Evolutionary conservation across 2,888 invertebrate genomes (phyloP).

Genomic region (Drosophila bunnanda): DNA sequence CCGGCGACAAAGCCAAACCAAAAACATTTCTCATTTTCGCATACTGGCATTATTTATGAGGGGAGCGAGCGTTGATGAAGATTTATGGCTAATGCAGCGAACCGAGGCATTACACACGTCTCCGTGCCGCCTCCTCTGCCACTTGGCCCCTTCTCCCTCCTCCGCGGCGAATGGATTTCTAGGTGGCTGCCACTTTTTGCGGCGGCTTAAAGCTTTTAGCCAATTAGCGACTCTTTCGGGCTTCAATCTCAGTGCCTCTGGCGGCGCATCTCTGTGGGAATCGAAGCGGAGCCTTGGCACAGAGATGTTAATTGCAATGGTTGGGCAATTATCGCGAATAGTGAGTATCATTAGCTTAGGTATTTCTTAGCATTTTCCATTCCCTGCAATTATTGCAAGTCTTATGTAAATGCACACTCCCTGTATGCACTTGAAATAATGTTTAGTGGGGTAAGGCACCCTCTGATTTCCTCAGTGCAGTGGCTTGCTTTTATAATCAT

Average conservation of each 20-base stretch:
- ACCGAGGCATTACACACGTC: constrained; percentile 50
- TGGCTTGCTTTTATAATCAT: constrained; percentile 10
- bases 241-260: constrained; percentile 1
- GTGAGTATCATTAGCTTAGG: not conserved
- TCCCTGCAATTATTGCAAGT: not conserved
- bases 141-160: not conserved
- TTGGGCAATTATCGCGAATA: constrained; percentile 2
- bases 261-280: constrained; percentile 15
- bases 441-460: not conserved
- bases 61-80: constrained; percentile 54
- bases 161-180: constrained; percentile 20
- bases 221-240: constrained; percentile 31
- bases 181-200: constrained; percentile 29
- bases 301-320: constrained; percentile 6
- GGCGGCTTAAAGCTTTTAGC: constrained; percentile 22
- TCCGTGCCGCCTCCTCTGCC: not conserved
- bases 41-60: constrained; percentile 50
- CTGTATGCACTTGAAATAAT: constrained; percentile 1
- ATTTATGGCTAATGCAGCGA: constrained; percentile 65
- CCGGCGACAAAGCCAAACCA: constrained; percentile 36
- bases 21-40: constrained; percentile 35
- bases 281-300: constrained; percentile 20
- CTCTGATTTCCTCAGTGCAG: not conserved
- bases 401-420: not conserved
- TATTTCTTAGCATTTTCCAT: not conserved